phyloP scores from a whole-genome alignment of 2,113 vertebrate genomes.

The Callionymus lyra region DNA sequence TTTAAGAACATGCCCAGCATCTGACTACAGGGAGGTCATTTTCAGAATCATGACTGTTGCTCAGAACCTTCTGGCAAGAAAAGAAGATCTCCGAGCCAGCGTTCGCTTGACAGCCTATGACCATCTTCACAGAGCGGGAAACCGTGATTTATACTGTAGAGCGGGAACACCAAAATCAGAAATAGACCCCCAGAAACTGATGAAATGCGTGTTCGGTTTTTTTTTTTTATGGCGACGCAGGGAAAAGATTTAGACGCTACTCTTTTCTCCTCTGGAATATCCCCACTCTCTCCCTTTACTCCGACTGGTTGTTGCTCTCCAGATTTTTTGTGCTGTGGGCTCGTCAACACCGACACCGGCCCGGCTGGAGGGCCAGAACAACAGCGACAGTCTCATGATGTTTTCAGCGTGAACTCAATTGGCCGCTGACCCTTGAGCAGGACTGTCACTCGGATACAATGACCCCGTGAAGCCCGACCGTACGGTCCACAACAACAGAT shows the following conservation, averaged over 20 bases:
- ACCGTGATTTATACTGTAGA: conserved; percentile 31
- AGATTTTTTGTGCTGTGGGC: conserved; percentile 29
- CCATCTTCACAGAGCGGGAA: conserved; percentile 5
- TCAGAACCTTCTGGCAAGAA: conserved; percentile 2
- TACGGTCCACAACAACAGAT: conserved; percentile 2
- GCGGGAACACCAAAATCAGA: conserved; percentile 24
- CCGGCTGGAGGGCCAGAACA: conserved; percentile 47
- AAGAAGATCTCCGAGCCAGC: conserved; percentile 5
- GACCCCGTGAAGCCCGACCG: conserved; percentile 58
- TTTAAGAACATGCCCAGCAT: conserved; percentile 3
- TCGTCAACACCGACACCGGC: conserved; percentile 26
- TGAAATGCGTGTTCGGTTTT: conserved; percentile 37
- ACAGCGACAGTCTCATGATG: conserved; percentile 46
- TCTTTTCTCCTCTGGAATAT: conserved; percentile 12
- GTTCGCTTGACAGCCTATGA: conserved; percentile 12
- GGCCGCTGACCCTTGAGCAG: conserved; percentile 28
- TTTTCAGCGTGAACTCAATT: conserved; percentile 40
- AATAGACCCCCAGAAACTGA: conserved; percentile 28
- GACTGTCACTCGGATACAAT: conserved; percentile 50
- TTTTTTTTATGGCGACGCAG: not conserved
- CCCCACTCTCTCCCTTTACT: conserved; percentile 4
- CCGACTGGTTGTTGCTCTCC: conserved; percentile 22
- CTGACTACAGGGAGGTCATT: conserved; percentile 3
- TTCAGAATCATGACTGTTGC: conserved; percentile 9
- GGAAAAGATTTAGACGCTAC: conserved; percentile 16